These are phyloP conservation scores for Gorsachius magnificus DNA, from an alignment of 2,797 vertebrate species.

Conservation along the genomic window DNA sequence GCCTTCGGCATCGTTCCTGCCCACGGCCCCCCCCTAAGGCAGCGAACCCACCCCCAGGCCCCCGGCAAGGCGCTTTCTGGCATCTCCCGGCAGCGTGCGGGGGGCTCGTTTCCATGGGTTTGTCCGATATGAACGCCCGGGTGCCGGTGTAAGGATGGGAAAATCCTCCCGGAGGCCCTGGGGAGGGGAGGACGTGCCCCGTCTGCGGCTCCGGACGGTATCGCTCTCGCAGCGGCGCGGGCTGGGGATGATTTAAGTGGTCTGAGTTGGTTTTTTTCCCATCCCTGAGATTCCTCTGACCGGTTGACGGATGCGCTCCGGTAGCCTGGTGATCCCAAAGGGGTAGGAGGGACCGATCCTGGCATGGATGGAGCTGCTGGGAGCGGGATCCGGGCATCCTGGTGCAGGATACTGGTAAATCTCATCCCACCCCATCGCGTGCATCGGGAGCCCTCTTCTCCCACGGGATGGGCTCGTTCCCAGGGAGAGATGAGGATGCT, in stretches of 20 bases:
- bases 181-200: not conserved
- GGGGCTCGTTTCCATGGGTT: not conserved
- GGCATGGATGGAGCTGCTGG: not conserved
- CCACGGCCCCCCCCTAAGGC: not conserved
- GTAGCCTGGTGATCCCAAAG: not conserved
- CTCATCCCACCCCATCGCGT: fast-evolving
- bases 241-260: not conserved
- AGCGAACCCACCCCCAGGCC: not conserved
- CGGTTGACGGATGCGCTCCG: fast-evolving
- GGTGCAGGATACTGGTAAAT: not conserved
- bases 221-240: fast-evolving
- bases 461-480: not conserved
- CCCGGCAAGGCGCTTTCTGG: not conserved
- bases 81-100: fast-evolving
- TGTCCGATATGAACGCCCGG: fast-evolving
- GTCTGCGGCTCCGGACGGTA: not conserved
- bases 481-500: not conserved
- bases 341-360: not conserved
- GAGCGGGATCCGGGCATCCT: not conserved
- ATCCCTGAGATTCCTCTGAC: not conserved
- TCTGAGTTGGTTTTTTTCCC: not conserved
- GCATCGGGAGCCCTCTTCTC: not conserved
- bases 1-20: not conserved
- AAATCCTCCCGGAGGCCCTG: not conserved
- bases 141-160: not conserved